Evolutionary conservation across 2,888 invertebrate species (phyloP), one percentile per base, ranked within the genome.

Genomic region (Lithodes maja): DNA sequence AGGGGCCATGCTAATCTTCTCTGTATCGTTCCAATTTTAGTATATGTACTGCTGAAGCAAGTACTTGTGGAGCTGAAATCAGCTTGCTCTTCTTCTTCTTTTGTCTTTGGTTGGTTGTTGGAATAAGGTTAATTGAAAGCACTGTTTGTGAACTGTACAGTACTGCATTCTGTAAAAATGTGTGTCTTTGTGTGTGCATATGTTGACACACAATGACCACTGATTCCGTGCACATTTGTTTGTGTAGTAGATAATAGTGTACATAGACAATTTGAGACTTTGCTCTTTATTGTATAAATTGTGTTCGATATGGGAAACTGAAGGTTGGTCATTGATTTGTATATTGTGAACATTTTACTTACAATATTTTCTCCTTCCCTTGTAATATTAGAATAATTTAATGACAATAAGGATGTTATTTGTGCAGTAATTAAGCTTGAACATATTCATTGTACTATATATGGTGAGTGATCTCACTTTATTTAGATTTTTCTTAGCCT

Each of bases 1-100:
- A 91, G 91, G 92, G 91, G 92, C 92, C 91, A 92, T 92, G 92
- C 92, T 92, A 92, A 92, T 92, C 92, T 92, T 92, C 92, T 92
- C 92, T 91, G 92, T 91, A 92, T 92, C 92, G 92, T 92, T 92
- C 92, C 92, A 92, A 92, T 92, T 92, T 92, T 92, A 92, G 90
- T 92, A 92, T 92, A 92, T 92, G 91, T 92, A 91, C 92, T 87
- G 92, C 92, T 91, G 92, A 92, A 92, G 92, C 92, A 87, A 87
- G 90, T 90, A 90, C 90, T 33, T 61, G 61, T 12, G 12, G 61
- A 5, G 12, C 61, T 61, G 12, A 61, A 61, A 12, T 61, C 61
- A 7, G 61, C 61, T 7, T 61, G 12, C 5, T 61, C 12, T 61
- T 61, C 5, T 61, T 61, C 12, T 61, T 61, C 5, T 61, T 61